These are phyloP conservation scores for Stenolophus ochropezus DNA, from an alignment of 2,888 invertebrate species.

Conservation along the genomic window DNA sequence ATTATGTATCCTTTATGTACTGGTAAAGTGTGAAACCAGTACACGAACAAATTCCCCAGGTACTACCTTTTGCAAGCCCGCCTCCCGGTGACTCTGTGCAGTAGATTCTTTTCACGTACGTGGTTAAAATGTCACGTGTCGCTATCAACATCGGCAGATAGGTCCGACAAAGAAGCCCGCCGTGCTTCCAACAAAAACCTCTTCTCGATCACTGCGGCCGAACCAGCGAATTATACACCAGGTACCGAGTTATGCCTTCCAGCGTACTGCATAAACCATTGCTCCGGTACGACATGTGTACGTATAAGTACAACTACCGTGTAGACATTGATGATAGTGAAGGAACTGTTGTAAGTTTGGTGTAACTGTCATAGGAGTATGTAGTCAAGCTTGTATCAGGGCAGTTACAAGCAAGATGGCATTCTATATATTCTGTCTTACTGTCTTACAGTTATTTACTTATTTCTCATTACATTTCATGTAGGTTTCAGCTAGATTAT, in stretches of 20 bases:
- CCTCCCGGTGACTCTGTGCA: neutral
- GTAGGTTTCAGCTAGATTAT: too few species aligned
- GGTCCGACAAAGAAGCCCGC: slow-evolving; percentile 57
- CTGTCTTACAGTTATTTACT: too few species aligned
- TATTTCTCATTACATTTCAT: too few species aligned
- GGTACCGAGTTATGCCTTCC: neutral
- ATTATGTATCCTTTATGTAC: too few species aligned
- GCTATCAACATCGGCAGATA: slow-evolving; percentile 66
- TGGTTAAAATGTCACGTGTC: slow-evolving; percentile 67
- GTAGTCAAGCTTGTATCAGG: too few species aligned
- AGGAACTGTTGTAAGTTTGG: too few species aligned
- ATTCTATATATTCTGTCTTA: too few species aligned
- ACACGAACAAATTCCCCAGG: neutral
- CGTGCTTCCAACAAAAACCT: slow-evolving; percentile 44
- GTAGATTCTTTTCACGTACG: slow-evolving; percentile 65
- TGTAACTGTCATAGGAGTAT: too few species aligned
- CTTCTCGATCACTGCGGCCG: neutral
- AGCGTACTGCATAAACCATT: neutral
- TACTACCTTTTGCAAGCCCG: neutral
- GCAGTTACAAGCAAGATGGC: too few species aligned
- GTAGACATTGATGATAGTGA: too few species aligned
- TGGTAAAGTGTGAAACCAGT: neutral
- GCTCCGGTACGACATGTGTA: too few species aligned
- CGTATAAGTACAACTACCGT: too few species aligned
- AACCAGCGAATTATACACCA: neutral